These are phyloP conservation scores for Bradysia coprophila DNA, from an alignment of 1,140 invertebrate species.

Conservation along the genomic window DNA sequence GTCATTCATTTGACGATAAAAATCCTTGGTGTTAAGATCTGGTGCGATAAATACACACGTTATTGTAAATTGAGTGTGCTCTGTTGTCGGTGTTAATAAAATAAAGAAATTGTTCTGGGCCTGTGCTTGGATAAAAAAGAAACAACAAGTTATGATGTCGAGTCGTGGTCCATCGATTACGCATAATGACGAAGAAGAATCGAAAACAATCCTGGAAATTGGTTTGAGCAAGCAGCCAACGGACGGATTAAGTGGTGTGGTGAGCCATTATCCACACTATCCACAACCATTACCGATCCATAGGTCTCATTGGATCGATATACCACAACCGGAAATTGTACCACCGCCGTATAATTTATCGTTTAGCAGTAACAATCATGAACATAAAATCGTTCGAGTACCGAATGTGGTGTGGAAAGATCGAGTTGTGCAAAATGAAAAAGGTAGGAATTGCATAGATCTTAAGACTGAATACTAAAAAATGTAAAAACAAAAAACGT, in stretches of 20 bases:
- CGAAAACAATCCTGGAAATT: background rate
- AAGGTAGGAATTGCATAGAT: too few relatives aligned
- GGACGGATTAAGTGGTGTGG: background rate
- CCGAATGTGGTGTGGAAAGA: constrained; percentile 25
- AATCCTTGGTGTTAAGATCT: background rate
- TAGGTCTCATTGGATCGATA: background rate
- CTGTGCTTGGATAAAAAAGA: background rate
- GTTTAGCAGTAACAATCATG: background rate
- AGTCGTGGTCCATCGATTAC: background rate
- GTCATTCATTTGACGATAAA: background rate
- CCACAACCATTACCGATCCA: background rate
- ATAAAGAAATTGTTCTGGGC: background rate
- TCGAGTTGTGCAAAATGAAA: constrained; percentile 26
- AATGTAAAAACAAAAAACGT: too few relatives aligned
- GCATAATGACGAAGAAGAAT: background rate
- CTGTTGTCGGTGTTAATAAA: background rate
- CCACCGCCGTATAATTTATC: background rate
- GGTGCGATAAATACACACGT: background rate
- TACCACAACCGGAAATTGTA: background rate
- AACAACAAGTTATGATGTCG: background rate
- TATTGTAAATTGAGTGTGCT: background rate
- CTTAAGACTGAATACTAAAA: too few relatives aligned
- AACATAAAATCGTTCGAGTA: constrained; percentile 9
- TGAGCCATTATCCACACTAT: background rate
- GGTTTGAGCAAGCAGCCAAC: background rate